Evolutionary conservation across 2,888 invertebrate species (phyloP).

Genomic region (Hirtodrosophila confusa): DNA sequence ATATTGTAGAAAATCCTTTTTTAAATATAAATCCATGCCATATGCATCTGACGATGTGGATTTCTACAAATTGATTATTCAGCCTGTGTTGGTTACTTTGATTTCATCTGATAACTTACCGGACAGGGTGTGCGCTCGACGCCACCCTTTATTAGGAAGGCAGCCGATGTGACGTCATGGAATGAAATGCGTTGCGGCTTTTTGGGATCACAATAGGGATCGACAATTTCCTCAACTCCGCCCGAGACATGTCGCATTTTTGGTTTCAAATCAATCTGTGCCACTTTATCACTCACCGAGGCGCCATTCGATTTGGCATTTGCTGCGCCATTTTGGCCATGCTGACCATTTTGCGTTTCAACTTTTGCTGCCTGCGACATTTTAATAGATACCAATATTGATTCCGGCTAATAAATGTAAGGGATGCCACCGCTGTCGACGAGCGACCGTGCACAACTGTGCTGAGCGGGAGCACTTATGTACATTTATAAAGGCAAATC

Average conservation of each 20-base stretch:
- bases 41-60: constrained; percentile 91
- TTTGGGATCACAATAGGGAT: constrained; percentile 88
- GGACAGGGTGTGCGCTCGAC: constrained; percentile 94
- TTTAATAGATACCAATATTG: not conserved
- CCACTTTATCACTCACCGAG: constrained; percentile 9
- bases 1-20: constrained; percentile 96
- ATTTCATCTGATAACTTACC: constrained; percentile 82
- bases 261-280: not conserved
- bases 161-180: constrained; percentile 95
- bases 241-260: constrained; percentile 32
- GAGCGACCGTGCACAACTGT: constrained; percentile 47
- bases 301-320: not conserved
- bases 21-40: constrained; percentile 95
- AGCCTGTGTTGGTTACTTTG: not conserved
- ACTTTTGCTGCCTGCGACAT: constrained; percentile 53
- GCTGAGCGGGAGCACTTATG: constrained; percentile 16
- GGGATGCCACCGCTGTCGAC: constrained; percentile 21
- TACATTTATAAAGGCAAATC: constrained; percentile 48
- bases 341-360: constrained; percentile 40
- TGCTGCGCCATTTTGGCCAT: constrained; percentile 2
- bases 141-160: constrained; percentile 93
- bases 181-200: constrained; percentile 90
- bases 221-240: constrained; percentile 76
- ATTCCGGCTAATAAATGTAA: not conserved
- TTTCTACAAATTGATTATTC: constrained; percentile 86